phyloP scores from a whole-genome alignment of 2,797 vertebrate genomes.

The Clarias laeviceps region DNA sequence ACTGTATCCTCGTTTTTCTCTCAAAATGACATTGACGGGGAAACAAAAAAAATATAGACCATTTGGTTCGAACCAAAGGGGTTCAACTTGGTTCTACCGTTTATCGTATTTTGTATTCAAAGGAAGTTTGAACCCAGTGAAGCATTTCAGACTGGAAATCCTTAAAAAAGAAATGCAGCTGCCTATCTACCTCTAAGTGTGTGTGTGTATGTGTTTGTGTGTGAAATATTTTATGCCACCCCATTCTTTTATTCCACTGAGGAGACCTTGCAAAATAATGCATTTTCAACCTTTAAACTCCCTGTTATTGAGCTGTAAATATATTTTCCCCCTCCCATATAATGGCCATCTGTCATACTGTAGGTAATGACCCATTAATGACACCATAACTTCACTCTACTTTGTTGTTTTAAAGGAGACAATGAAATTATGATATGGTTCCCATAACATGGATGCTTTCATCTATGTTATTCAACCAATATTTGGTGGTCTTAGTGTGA shows the following conservation, averaged over 20 bases:
- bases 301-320: not conserved
- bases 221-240: not conserved
- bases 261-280: not conserved
- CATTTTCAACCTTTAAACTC: not conserved
- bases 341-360: not conserved
- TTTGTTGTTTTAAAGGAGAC: not conserved
- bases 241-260: conserved; percentile 1
- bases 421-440: not conserved
- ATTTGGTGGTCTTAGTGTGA: not conserved
- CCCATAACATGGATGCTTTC: not conserved
- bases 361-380: not conserved
- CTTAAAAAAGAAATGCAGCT: not conserved
- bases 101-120: not conserved
- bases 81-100: not conserved
- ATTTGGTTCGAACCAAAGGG: not conserved
- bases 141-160: not conserved
- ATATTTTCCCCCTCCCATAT: not conserved
- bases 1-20: not conserved
- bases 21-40: not conserved
- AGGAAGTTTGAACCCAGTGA: not conserved
- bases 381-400: not conserved
- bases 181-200: not conserved
- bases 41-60: not conserved
- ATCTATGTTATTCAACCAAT: not conserved
- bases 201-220: too few relatives aligned